These are phyloP conservation scores for Temnothorax curvispinosus DNA, from an alignment of 1,140 invertebrate genomes.

Conservation along the genomic window DNA sequence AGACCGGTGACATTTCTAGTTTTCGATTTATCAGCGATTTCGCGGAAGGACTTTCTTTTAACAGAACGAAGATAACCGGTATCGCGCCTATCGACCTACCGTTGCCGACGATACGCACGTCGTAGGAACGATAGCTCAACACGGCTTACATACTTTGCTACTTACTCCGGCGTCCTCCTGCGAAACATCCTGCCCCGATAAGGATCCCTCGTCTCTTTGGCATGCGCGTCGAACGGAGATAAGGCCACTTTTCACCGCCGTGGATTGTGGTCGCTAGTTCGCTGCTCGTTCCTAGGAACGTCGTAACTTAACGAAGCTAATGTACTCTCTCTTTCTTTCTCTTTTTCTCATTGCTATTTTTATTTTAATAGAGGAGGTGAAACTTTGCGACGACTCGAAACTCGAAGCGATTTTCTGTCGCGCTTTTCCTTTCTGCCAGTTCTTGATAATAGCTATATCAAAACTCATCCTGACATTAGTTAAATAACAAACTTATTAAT, in stretches of 20 bases:
- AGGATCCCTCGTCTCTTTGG: constrained; percentile 62
- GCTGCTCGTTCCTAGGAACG: constrained; percentile 51
- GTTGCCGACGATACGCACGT: constrained; percentile 73
- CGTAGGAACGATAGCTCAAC: constrained; percentile 75
- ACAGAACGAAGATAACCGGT: constrained; percentile 31
- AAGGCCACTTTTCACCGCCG: constrained; percentile 64
- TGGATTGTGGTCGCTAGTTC: background rate
- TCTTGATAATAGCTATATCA: constrained; percentile 2
- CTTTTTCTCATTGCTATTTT: background rate
- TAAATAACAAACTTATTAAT: background rate
- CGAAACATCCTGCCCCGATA: constrained; percentile 76
- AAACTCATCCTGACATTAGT: background rate
- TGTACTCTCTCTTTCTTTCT: constrained; percentile 2
- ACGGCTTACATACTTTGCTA: constrained; percentile 80
- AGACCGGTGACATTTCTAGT: constrained; percentile 33
- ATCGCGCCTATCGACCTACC: constrained; percentile 63
- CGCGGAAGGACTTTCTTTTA: constrained; percentile 21
- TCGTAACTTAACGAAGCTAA: constrained; percentile 49
- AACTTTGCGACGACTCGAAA: constrained; percentile 23
- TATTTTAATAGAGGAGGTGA: constrained; percentile 22
- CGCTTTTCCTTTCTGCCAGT: background rate
- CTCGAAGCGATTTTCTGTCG: background rate
- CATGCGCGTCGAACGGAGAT: constrained; percentile 55
- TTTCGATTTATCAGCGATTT: constrained; percentile 54
- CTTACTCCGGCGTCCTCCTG: constrained; percentile 75